Percentiles rank a stretch among this genome's conserved stretches.
Evolutionary conservation across 2,797 vertebrate genomes (phyloP).

Genomic region (Clamator glandarius): DNA sequence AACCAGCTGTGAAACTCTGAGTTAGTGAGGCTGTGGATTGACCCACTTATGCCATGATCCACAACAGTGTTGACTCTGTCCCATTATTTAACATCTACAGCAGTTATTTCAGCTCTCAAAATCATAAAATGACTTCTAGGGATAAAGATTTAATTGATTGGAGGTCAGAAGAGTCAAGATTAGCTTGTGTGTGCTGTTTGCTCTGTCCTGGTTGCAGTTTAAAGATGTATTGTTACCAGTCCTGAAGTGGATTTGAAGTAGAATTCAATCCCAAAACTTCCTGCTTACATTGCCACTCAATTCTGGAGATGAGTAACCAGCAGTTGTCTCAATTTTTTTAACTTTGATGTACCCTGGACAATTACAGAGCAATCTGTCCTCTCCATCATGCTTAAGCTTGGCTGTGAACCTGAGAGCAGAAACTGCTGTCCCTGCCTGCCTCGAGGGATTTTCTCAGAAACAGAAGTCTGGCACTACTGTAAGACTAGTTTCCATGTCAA

Average conservation of each 20-base stretch:
- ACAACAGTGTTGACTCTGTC: neutral
- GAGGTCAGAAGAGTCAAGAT: neutral
- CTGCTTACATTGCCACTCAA: neutral
- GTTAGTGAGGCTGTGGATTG: neutral
- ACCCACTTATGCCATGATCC: neutral
- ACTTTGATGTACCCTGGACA: neutral
- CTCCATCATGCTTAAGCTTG: neutral
- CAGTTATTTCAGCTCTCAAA: neutral
- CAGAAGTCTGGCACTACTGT: neutral
- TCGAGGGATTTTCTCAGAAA: neutral
- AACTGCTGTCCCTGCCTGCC: neutral
- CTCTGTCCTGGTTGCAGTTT: neutral
- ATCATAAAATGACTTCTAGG: neutral
- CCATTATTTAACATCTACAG: accelerated
- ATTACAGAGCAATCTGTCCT: neutral
- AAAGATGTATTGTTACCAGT: neutral
- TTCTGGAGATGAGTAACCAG: neutral
- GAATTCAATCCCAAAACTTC: neutral
- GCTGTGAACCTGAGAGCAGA: neutral
- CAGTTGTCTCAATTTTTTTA: neutral
- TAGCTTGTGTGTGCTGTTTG: neutral
- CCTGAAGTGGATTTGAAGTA: neutral
- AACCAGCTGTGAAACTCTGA: neutral
- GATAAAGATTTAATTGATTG: neutral
- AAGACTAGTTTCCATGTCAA: neutral